Base-by-base conservation (phyloP, 2,797 vertebrate species). In the Clarias pachynema region DNA sequence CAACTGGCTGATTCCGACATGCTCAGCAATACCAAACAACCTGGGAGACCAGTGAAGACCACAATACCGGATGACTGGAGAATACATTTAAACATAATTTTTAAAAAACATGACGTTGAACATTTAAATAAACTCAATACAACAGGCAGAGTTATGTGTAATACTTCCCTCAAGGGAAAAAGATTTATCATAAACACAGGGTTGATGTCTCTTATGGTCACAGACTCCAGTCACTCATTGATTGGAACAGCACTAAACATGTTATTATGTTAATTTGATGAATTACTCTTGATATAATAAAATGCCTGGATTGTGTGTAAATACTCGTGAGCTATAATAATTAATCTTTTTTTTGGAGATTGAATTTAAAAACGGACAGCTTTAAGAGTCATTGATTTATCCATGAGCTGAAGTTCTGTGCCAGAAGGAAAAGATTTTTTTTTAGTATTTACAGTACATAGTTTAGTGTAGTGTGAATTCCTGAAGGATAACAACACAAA, bases 171-270 rank as follows among this genome's bases (percentile, higher is more conserved):
- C 22, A 59, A 60, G 2, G 57, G 53, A 74, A 56, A 26, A 26
- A 57, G 22, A 57, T 57, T 31, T 22, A 57, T 34, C 53, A 57
- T 34, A 10, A 40, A 77, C n/a, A 18, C 29, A 56, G 15, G 12
- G 2, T 49, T 73, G 49, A n/a, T 44, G 22, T 24, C 40, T 49
- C 22, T 73, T 5, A 53, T 74, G 15, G 44, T 12, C 74, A 59
- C 29, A 56, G 49, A 31, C 26, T 56, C 34, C 18, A 59, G 3
- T 16, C 29, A 37, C 10, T 79, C 31, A 4, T 12, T 79, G 31
- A 62, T 79, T 40, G 75, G 34, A 79, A 34, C 34, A 60, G 14
- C 75, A 78, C 29, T n/a, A 78, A 78, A 31, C 22, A 78, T 59
- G 53, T 77, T 18, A 31, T 75, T 29, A 75, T 59, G 53, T 14